phyloP scores from a whole-genome alignment of 2,888 invertebrate species.

The Chrysolina americana region DNA sequence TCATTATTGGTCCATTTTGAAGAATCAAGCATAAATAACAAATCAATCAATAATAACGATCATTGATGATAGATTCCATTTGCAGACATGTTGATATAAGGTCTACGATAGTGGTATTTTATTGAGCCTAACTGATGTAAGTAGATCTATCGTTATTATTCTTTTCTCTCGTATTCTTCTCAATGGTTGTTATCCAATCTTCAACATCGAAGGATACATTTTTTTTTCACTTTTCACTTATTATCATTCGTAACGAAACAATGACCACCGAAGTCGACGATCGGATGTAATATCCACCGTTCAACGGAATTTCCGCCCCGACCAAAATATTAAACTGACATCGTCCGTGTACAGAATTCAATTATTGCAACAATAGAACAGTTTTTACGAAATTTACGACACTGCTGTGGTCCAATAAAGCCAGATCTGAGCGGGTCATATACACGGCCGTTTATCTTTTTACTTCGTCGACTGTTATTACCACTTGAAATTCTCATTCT shows the following conservation, averaged over 20 bases:
- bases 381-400: conserved; percentile 45
- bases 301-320: conserved; percentile 18
- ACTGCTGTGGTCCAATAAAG: conserved; percentile 41
- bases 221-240: background rate
- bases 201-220: background rate
- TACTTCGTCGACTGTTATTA: conserved; percentile 45
- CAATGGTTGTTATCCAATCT: background rate
- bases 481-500: conserved; percentile 41
- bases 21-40: no score
- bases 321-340: conserved; percentile 24
- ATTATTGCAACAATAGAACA: conserved; percentile 40
- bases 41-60: no score
- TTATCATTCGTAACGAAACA: conserved; percentile 1
- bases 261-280: conserved; percentile 9
- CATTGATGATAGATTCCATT: no score
- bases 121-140: no score
- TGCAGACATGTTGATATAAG: no score
- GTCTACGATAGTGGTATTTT: no score
- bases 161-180: no score
- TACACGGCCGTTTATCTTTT: conserved; percentile 47
- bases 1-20: no score
- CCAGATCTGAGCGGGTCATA: conserved; percentile 33
- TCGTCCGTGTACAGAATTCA: conserved; percentile 31
- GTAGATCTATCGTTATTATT: no score
- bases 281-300: conserved; percentile 12